These are phyloP conservation scores for Erynnis tages DNA, from an alignment of 2,888 invertebrate species.

Conservation along the genomic window DNA sequence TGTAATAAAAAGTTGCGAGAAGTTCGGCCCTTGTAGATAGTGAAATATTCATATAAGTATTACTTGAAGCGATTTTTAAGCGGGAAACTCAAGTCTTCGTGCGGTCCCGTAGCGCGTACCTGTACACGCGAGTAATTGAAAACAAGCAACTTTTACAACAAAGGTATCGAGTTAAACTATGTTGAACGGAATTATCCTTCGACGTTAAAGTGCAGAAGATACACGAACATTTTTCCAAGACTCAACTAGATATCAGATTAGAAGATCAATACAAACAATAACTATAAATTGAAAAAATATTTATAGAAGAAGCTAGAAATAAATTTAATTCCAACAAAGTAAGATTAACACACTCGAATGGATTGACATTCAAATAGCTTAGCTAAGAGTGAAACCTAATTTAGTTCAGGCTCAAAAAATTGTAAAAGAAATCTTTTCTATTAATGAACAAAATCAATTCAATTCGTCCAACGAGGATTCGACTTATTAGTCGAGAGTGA, in stretches of 20 bases:
- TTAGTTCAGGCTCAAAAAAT: conserved; percentile 21
- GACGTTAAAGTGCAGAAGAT: too few relatives aligned
- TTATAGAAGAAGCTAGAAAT: not conserved
- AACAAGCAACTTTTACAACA: too few relatives aligned
- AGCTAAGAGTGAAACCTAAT: conserved; percentile 7
- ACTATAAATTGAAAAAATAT: too few relatives aligned
- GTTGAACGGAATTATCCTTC: too few relatives aligned
- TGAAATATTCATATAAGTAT: conserved; percentile 27
- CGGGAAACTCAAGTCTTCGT: conserved; percentile 2
- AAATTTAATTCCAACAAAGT: not conserved
- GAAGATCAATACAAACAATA: too few relatives aligned
- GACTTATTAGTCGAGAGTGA: conserved; percentile 22
- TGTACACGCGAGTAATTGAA: too few relatives aligned
- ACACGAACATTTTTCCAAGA: too few relatives aligned
- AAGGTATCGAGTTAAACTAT: too few relatives aligned
- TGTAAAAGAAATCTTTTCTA: conserved; percentile 22
- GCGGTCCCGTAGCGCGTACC: too few relatives aligned
- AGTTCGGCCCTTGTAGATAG: conserved; percentile 16
- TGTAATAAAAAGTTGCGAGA: conserved; percentile 25
- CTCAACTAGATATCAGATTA: too few relatives aligned
- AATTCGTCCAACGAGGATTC: conserved; percentile 21
- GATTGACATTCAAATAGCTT: conserved; percentile 16
- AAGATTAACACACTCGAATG: not conserved
- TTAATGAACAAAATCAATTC: conserved; percentile 28
- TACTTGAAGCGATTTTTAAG: conserved; percentile 21